These are phyloP conservation scores for Apamea monoglypha DNA, from an alignment of 2,888 invertebrate species.

Conservation along the genomic window DNA sequence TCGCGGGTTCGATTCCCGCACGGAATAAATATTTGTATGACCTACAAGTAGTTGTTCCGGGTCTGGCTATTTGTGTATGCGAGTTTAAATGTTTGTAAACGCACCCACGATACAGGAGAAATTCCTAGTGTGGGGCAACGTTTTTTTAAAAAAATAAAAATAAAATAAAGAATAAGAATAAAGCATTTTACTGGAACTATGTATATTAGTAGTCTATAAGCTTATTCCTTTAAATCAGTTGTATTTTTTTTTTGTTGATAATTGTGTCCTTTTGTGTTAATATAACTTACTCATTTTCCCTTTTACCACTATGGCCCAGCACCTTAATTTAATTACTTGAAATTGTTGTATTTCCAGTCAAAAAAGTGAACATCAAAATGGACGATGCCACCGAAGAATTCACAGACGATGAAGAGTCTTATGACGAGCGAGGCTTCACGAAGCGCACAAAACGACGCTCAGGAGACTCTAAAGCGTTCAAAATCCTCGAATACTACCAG, in stretches of 20 bases:
- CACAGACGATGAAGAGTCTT: conserved; percentile 72
- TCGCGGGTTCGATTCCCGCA: too few species aligned
- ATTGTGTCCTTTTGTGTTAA: neutral
- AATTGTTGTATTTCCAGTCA: conserved; percentile 72
- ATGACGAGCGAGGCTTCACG: conserved; percentile 76
- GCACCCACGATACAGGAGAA: too few species aligned
- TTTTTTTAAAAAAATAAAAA: neutral
- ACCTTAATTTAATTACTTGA: neutral
- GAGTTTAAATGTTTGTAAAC: too few species aligned
- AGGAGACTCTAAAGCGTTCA: conserved; percentile 80
- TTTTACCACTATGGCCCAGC: neutral
- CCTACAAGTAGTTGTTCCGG: too few species aligned
- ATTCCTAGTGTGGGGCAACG: too few species aligned
- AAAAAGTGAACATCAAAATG: conserved; percentile 76
- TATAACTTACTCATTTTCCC: neutral
- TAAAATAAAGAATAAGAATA: neutral
- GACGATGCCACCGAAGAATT: conserved; percentile 66
- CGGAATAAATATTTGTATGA: too few species aligned
- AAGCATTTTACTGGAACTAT: neutral
- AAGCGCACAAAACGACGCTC: conserved; percentile 73
- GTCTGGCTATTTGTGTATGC: too few species aligned
- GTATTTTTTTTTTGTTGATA: neutral
- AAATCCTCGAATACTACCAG: conserved; percentile 84
- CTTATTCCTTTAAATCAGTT: neutral
- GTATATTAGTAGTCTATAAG: neutral